These are phyloP conservation scores for Drosophila melanica DNA, from an alignment of 1,140 invertebrate genomes.

Conservation along the genomic window DNA sequence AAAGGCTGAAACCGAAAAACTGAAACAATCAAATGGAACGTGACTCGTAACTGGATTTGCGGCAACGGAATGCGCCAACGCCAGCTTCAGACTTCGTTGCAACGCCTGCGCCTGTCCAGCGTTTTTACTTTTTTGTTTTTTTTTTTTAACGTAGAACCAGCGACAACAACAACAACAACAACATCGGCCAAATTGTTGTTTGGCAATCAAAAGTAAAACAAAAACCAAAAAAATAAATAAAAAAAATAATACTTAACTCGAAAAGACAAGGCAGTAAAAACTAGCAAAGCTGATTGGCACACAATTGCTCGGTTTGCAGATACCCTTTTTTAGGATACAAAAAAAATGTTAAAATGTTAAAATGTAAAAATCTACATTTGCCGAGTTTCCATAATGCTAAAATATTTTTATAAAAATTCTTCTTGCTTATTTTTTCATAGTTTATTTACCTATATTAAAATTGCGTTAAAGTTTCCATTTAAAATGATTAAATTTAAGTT, in stretches of 20 bases:
- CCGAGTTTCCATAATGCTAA: too few species aligned
- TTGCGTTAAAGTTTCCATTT: too few species aligned
- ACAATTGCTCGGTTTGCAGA: background rate
- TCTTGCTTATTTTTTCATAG: too few species aligned
- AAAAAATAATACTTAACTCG: conserved; percentile 2
- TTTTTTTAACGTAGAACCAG: conserved; percentile 66
- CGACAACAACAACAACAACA: conserved; percentile 35
- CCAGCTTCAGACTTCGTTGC: conserved; percentile 9
- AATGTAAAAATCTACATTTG: too few species aligned
- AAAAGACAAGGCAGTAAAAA: conserved; percentile 27
- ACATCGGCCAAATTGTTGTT: conserved; percentile 67
- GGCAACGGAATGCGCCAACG: conserved; percentile 54
- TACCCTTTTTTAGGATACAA: too few species aligned
- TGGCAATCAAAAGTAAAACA: conserved; percentile 73
- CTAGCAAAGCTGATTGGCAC: conserved; percentile 1
- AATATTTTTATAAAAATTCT: too few species aligned
- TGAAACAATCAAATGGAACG: conserved; percentile 65
- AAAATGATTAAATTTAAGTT: too few species aligned
- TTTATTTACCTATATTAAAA: too few species aligned
- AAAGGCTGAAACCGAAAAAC: conserved; percentile 54
- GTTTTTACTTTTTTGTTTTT: conserved; percentile 65
- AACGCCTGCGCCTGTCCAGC: conserved; percentile 50
- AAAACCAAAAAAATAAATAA: conserved; percentile 42
- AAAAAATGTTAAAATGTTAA: too few species aligned
- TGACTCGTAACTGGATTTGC: conserved; percentile 58